Conservation (phyloP, 2,888 invertebrate genomes). For the Campoplex nolae region DNA sequence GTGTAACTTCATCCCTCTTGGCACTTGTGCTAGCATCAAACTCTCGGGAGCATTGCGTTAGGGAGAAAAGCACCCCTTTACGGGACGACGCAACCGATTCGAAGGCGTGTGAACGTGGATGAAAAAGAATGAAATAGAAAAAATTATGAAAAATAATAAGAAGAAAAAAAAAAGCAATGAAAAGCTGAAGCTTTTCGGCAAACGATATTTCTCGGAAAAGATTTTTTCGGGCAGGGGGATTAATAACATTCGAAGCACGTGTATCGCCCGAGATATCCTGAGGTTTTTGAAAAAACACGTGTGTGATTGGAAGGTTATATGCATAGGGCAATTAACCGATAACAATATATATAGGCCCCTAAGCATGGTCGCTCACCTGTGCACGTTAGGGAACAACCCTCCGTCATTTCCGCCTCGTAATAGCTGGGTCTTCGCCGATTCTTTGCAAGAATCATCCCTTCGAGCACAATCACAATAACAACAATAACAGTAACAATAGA, state of each 20-base stretch:
- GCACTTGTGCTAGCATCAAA: conserved; percentile 68
- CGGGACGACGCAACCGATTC: neutral
- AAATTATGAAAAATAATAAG: neutral
- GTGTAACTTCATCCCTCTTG: conserved; percentile 34
- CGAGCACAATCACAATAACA: conserved; percentile 13
- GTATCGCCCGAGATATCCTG: neutral
- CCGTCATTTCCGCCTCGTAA: conserved; percentile 3
- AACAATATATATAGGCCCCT: conserved; percentile 7
- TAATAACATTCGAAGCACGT: neutral
- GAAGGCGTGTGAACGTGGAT: neutral
- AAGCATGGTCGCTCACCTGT: conserved; percentile 52
- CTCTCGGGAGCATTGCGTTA: conserved; percentile 57
- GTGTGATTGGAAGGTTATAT: neutral
- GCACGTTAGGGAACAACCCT: conserved; percentile 39
- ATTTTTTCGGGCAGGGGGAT: neutral
- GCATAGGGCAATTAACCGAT: conserved; percentile 16
- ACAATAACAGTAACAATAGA: conserved; percentile 20
- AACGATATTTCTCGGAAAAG: neutral
- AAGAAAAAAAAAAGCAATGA: neutral
- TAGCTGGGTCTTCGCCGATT: conserved; percentile 10
- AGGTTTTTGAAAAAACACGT: neutral
- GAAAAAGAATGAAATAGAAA: neutral
- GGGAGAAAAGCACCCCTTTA: conserved; percentile 19
- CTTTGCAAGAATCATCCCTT: conserved; percentile 37
- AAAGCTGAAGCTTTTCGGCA: neutral